Percentiles rank a stretch among this genome's conserved stretches.
Evolutionary conservation across 1,140 invertebrate species (phyloP).

Genomic region (Goniozus legneri): DNA sequence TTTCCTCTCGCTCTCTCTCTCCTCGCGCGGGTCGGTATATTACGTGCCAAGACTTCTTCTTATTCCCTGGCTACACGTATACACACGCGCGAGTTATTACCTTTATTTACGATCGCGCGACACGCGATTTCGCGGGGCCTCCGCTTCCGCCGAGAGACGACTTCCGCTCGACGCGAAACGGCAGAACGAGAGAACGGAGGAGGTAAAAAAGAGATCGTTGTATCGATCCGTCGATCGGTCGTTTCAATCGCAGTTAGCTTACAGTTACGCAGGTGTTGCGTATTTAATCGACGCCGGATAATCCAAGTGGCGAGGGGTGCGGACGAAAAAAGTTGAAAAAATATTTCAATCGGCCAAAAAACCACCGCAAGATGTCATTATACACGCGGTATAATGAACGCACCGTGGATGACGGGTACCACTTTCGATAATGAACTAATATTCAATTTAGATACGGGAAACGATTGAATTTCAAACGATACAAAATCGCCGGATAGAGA

Average conservation of each 20-base stretch:
- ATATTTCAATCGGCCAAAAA: constrained; percentile 22
- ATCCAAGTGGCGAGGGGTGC: not conserved
- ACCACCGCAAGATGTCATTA: constrained; percentile 33
- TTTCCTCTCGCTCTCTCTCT: constrained; percentile 24
- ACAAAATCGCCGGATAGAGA: too few relatives aligned
- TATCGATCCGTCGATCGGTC: too few relatives aligned
- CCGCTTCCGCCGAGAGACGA: constrained; percentile 21
- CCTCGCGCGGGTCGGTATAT: constrained; percentile 39
- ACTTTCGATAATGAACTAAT: constrained; percentile 56
- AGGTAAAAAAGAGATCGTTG: too few relatives aligned
- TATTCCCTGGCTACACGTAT: constrained; percentile 14
- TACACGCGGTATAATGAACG: constrained; percentile 41
- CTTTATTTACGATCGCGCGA: constrained; percentile 37
- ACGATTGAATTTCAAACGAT: too few relatives aligned
- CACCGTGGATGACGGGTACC: constrained; percentile 42
- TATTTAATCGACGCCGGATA: too few relatives aligned
- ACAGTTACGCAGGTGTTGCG: too few relatives aligned
- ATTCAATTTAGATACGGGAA: too few relatives aligned
- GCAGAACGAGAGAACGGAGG: not conserved
- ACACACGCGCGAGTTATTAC: constrained; percentile 14
- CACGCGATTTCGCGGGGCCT: constrained; percentile 36
- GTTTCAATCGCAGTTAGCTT: too few relatives aligned
- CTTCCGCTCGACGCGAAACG: constrained; percentile 6
- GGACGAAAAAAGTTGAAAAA: not conserved
- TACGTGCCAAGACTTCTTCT: constrained; percentile 28